Evolutionary conservation across 2,888 invertebrate genomes (phyloP).

Genomic region (Trachelus tabidus): DNA sequence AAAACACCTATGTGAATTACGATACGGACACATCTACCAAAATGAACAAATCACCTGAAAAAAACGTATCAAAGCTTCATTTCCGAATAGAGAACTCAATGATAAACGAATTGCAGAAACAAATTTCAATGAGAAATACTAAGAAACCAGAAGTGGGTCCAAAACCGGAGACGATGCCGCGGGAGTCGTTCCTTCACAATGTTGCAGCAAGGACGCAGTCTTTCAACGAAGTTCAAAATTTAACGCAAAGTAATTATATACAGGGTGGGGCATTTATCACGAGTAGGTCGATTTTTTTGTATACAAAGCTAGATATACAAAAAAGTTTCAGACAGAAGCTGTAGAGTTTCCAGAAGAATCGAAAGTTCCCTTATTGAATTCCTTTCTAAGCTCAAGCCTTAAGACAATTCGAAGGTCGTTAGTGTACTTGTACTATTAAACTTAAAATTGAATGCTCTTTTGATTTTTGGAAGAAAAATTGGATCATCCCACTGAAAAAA

Average conservation of each 20-base stretch:
- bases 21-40: conserved; percentile 21
- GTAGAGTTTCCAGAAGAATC: too few relatives aligned
- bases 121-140: conserved; percentile 40
- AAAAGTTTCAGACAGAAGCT: too few relatives aligned
- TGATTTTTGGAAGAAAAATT: too few relatives aligned
- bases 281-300: too few relatives aligned
- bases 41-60: conserved; percentile 14
- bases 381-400: too few relatives aligned
- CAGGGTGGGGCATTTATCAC: too few relatives aligned
- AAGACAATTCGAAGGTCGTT: too few relatives aligned
- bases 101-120: conserved; percentile 48
- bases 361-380: too few relatives aligned
- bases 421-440: too few relatives aligned
- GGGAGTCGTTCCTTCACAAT: conserved; percentile 50
- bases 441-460: too few relatives aligned
- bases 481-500: too few relatives aligned
- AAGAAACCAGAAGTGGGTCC: conserved; percentile 34
- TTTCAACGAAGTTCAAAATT: not conserved
- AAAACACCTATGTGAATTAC: conserved; percentile 36
- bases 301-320: too few relatives aligned
- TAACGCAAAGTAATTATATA: not conserved
- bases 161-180: conserved; percentile 42
- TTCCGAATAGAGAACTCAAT: conserved; percentile 32
- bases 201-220: not conserved
- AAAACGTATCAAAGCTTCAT: conserved; percentile 40